Percentiles rank a stretch among this genome's conserved stretches.
These are phyloP conservation scores for Lucilia sericata DNA, from an alignment of 1,140 invertebrate genomes.

Conservation along the genomic window DNA sequence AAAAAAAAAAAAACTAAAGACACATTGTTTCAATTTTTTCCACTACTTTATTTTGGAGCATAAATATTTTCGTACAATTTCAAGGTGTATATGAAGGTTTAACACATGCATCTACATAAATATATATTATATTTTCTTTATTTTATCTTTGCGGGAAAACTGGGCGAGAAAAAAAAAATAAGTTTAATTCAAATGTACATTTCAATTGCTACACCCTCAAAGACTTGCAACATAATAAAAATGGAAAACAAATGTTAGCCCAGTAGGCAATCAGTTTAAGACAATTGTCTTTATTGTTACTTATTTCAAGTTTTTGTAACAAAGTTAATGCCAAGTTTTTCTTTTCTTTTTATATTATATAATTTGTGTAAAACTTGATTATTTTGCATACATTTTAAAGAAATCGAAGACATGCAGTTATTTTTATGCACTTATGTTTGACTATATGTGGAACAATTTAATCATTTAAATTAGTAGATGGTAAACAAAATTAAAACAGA, in stretches of 20 bases:
- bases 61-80: not conserved
- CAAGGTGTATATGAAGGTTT: slow-evolving; percentile 14
- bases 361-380: no score
- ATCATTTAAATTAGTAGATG: no score
- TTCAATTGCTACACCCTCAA: slow-evolving; percentile 14
- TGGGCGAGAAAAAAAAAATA: not conserved
- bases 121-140: not conserved
- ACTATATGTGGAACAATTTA: no score
- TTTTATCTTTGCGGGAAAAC: not conserved
- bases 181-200: not conserved
- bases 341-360: not conserved
- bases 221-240: not conserved
- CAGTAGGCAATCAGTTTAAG: slow-evolving; percentile 20
- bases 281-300: slow-evolving; percentile 18
- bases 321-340: slow-evolving; percentile 15
- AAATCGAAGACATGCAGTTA: no score
- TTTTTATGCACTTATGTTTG: no score
- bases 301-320: not conserved
- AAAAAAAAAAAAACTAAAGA: not conserved
- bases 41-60: not conserved
- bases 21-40: not conserved
- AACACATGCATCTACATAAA: not conserved
- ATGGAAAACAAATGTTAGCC: slow-evolving; percentile 3
- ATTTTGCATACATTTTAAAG: no score
- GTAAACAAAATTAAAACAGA: no score